Conservation (phyloP, 2,888 invertebrate genomes). For the Abscondita cerata region DNA sequence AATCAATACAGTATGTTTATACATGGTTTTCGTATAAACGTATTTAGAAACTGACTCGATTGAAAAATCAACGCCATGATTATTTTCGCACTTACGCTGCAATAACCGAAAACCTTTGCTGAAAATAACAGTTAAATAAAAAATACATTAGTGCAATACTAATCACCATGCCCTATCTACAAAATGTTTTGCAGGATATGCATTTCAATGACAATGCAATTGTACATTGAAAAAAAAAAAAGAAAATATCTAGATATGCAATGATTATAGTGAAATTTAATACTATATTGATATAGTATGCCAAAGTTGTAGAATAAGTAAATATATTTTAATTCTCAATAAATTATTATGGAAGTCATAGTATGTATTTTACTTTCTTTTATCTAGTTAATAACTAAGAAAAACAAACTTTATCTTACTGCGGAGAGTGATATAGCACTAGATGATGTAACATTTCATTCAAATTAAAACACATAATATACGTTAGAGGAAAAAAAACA, state of each 20-base stretch:
- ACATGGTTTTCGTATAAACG: slow-evolving; percentile 19
- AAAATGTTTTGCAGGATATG: slow-evolving; percentile 2
- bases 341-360: no score
- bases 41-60: slow-evolving; percentile 10
- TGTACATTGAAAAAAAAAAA: no score
- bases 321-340: background rate
- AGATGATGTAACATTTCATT: slow-evolving; percentile 17
- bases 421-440: slow-evolving; percentile 11
- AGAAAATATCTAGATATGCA: no score
- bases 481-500: background rate
- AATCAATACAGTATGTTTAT: slow-evolving; percentile 29
- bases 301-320: no score
- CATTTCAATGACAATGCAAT: no score
- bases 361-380: background rate
- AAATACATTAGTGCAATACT: slow-evolving; percentile 7
- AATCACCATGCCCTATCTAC: slow-evolving; percentile 12
- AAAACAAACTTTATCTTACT: slow-evolving; percentile 20
- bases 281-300: no score
- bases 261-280: no score
- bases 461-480: background rate
- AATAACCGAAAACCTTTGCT: background rate
- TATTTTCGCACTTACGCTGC: background rate
- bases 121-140: no score
- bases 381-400: slow-evolving; percentile 4
- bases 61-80: background rate